These are phyloP conservation scores for Anguilla marmorata DNA, from an alignment of 2,797 vertebrate genomes.

Conservation along the genomic window DNA sequence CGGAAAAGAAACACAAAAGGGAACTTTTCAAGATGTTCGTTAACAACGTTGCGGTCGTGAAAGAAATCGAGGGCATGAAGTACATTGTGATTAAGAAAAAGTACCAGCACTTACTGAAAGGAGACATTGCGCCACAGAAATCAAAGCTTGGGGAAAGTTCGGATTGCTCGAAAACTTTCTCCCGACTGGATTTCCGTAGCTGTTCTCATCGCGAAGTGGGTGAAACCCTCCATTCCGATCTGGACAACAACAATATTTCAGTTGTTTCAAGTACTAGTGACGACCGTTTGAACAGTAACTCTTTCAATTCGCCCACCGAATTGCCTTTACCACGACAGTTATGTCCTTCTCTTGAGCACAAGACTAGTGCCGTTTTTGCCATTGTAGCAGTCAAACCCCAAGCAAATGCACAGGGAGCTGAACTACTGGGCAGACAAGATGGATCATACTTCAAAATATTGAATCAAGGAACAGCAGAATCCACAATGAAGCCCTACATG, in stretches of 20 bases:
- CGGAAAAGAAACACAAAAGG: constrained; percentile 75
- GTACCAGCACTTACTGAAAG: constrained; percentile 61
- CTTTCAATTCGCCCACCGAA: neutral
- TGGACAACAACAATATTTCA: constrained; percentile 60
- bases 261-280: constrained; percentile 32
- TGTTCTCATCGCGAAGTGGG: constrained; percentile 20
- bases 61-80: constrained; percentile 75
- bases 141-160: constrained; percentile 45
- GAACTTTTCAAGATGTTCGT: constrained; percentile 83
- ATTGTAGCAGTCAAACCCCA: constrained; percentile 67
- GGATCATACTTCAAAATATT: constrained; percentile 11
- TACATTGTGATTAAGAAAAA: constrained; percentile 80
- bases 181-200: constrained; percentile 26
- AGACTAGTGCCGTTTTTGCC: constrained; percentile 66
- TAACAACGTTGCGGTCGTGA: constrained; percentile 85
- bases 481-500: constrained; percentile 57
- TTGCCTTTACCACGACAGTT: constrained; percentile 4
- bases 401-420: constrained; percentile 30
- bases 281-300: constrained; percentile 11
- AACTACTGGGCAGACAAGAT: constrained; percentile 2
- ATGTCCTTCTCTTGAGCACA: neutral
- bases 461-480: constrained; percentile 16
- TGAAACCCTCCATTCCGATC: constrained; percentile 48
- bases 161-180: constrained; percentile 34
- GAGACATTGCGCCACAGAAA: constrained; percentile 26